Conservation (phyloP, 2,113 vertebrate genomes). For the Atractosteus spatula region DNA sequence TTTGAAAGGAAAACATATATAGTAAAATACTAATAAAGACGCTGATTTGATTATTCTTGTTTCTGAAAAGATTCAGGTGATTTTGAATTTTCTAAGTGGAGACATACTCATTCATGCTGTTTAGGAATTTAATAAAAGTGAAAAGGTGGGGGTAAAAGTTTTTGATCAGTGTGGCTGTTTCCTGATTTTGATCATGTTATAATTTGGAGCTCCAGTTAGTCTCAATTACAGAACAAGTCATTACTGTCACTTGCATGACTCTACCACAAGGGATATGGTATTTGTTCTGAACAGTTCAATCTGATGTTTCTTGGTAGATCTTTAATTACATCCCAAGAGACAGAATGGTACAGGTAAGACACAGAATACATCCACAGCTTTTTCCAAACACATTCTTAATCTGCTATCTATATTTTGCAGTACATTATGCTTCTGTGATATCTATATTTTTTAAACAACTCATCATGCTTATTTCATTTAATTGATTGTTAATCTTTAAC, state of each 20-base stretch:
- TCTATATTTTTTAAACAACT: too few species aligned
- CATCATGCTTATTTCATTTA: too few species aligned
- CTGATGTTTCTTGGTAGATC: conserved; percentile 19
- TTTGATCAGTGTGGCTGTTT: background rate
- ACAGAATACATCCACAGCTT: conserved; percentile 2
- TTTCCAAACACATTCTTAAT: conserved; percentile 10
- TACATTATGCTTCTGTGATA: background rate
- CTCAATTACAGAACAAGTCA: conserved; percentile 4
- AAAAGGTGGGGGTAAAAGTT: too few species aligned
- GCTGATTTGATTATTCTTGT: too few species aligned
- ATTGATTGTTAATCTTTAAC: too few species aligned
- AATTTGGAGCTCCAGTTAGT: conserved; percentile 13
- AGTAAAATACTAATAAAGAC: too few species aligned
- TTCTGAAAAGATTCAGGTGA: too few species aligned
- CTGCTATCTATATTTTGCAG: background rate
- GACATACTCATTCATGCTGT: too few species aligned
- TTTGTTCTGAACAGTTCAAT: conserved; percentile 21
- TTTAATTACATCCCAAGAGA: conserved; percentile 23
- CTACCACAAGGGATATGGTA: conserved; percentile 16
- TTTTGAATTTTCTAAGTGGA: too few species aligned
- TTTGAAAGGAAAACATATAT: too few species aligned
- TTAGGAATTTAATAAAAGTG: too few species aligned
- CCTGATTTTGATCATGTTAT: conserved; percentile 2
- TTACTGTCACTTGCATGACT: conserved; percentile 14
- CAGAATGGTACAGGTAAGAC: background rate